Evolutionary conservation across 2,113 vertebrate species (phyloP).

Genomic region (Naja naja): DNA sequence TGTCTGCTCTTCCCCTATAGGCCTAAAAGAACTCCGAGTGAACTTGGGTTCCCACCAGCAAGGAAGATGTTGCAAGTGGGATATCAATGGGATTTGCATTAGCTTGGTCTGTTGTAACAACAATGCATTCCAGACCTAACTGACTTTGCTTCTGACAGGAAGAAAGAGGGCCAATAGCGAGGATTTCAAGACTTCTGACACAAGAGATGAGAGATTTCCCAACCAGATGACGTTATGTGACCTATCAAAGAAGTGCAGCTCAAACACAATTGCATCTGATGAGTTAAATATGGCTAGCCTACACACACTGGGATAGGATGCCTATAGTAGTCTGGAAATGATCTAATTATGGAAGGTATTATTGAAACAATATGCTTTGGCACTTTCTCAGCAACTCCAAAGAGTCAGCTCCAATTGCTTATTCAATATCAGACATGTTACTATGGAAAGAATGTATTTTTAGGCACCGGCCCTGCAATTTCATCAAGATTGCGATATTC

Average conservation of each 20-base stretch:
- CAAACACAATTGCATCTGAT: background rate
- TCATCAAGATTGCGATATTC: background rate
- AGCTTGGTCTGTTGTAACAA: background rate
- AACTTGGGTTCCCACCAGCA: background rate
- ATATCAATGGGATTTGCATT: background rate
- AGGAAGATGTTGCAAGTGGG: background rate
- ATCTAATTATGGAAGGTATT: conserved; percentile 15
- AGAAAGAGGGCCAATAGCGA: background rate
- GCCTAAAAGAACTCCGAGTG: background rate
- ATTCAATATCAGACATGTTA: background rate
- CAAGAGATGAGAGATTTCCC: background rate
- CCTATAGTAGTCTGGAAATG: conserved; percentile 3
- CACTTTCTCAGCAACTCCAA: background rate
- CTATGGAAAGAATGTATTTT: background rate
- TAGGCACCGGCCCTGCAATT: background rate
- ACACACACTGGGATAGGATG: background rate
- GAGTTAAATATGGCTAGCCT: conserved; percentile 5
- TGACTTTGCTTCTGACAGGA: background rate
- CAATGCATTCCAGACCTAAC: background rate
- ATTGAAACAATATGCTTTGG: conserved; percentile 8
- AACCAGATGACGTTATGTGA: background rate
- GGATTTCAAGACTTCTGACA: background rate
- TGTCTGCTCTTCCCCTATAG: background rate
- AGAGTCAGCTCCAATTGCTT: background rate
- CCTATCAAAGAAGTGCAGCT: conserved; percentile 3